phyloP scores from a whole-genome alignment of 2,888 invertebrate genomes.

The Phengaris arion region DNA sequence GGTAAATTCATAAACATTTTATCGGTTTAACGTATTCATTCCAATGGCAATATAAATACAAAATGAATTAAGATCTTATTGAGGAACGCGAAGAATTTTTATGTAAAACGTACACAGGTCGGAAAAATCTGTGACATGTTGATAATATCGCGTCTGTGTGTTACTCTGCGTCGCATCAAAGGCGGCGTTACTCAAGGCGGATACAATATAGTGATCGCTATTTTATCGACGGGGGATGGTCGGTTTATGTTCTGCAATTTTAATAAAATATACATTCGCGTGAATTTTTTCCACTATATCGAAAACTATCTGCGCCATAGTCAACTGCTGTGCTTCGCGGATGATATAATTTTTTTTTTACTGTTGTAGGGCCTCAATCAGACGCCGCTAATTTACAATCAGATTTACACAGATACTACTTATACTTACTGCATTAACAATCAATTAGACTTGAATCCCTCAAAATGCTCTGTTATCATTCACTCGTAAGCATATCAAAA shows the following conservation, averaged over 20 bases:
- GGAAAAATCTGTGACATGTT: constrained; percentile 22
- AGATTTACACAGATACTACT: no score
- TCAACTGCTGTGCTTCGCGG: no score
- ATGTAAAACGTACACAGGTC: constrained; percentile 1
- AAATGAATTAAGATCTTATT: constrained; percentile 8
- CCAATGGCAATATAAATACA: constrained; percentile 7
- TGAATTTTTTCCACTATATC: not conserved
- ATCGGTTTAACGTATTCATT: constrained; percentile 8
- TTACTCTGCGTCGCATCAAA: constrained; percentile 52
- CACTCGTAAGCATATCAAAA: no score
- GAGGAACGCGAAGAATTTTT: constrained; percentile 12
- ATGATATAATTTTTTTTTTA: no score
- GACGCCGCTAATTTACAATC: no score
- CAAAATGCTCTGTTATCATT: no score
- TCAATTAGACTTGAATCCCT: no score
- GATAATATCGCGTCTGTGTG: constrained; percentile 31
- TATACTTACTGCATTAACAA: no score
- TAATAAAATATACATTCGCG: constrained; percentile 38
- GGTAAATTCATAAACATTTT: not conserved
- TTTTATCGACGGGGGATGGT: constrained; percentile 55
- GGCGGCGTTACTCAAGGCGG: constrained; percentile 55
- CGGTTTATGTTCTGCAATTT: constrained; percentile 43
- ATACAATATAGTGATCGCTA: constrained; percentile 63
- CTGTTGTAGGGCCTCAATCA: no score
- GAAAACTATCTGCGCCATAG: no score